Percentiles rank a stretch among this genome's conserved stretches.
Conservation (phyloP, 2,888 invertebrate species). For the Nomada hirtipes region DNA sequence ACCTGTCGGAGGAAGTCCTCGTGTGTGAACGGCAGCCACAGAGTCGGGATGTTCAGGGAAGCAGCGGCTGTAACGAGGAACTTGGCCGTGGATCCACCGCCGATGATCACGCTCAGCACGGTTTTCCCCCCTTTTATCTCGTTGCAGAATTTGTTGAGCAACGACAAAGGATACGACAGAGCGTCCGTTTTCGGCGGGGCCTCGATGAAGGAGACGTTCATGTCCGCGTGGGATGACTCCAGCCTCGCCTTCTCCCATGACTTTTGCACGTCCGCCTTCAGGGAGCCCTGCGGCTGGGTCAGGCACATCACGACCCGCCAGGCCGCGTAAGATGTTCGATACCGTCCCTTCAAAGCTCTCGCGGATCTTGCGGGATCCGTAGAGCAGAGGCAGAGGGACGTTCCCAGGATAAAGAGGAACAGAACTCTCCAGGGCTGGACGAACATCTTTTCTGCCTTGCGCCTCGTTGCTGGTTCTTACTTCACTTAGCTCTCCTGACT, state of each 20-base stretch:
- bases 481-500: conserved; percentile 55
- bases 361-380: conserved; percentile 73
- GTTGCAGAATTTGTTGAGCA: conserved; percentile 80
- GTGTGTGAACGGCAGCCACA: conserved; percentile 82
- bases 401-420: conserved; percentile 74
- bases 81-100: conserved; percentile 81
- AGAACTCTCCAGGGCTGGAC: conserved; percentile 66
- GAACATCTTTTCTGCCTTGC: conserved; percentile 74
- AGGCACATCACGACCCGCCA: conserved; percentile 82
- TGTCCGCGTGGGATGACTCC: conserved; percentile 79
- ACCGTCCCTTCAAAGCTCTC: conserved; percentile 74
- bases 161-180: conserved; percentile 77
- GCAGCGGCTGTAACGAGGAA: conserved; percentile 81
- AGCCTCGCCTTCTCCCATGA: conserved; percentile 82
- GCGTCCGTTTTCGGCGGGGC: conserved; percentile 76
- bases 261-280: conserved; percentile 79
- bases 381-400: conserved; percentile 67
- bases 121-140: conserved; percentile 80
- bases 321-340: conserved; percentile 67
- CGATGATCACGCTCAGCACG: conserved; percentile 79
- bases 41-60: conserved; percentile 79
- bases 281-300: conserved; percentile 78
- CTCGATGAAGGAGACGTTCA: conserved; percentile 81
- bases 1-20: conserved; percentile 82
- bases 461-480: conserved; percentile 41